phyloP scores from a whole-genome alignment of 2,888 invertebrate genomes.

The Acholoe squamosa region DNA sequence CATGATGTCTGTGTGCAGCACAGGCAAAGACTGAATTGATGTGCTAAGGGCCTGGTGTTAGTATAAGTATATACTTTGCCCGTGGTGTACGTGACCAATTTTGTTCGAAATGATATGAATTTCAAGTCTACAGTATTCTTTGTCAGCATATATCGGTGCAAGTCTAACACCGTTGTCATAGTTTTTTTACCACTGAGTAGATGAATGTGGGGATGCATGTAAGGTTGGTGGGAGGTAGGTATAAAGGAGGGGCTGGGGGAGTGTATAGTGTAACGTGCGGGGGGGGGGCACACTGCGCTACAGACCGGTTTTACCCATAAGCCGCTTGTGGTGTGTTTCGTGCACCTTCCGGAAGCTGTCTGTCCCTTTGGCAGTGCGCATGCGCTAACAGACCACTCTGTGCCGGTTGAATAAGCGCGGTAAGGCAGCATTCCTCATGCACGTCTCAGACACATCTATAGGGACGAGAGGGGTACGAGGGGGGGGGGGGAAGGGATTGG shows the following conservation, averaged over 20 bases:
- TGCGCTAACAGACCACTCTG: conserved; percentile 17
- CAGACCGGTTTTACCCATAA: neutral
- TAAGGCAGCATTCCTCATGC: neutral
- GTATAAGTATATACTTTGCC: too few species aligned
- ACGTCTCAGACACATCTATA: neutral
- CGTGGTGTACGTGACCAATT: too few species aligned
- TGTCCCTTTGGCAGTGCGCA: neutral
- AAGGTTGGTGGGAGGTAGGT: neutral
- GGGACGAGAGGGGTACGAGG: neutral
- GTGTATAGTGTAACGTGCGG: neutral
- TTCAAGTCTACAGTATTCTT: too few species aligned
- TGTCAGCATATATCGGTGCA: neutral
- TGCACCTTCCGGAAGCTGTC: conserved; percentile 13
- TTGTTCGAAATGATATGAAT: too few species aligned
- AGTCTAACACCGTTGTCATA: neutral
- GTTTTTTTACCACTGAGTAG: neutral
- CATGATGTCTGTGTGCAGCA: too few species aligned
- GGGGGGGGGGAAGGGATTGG: neutral
- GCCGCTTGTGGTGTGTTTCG: neutral
- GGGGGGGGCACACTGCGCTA: neutral
- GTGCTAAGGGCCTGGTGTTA: too few species aligned
- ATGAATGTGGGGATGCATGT: neutral
- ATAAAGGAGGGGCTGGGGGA: neutral
- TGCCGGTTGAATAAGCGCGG: neutral
- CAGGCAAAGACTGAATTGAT: too few species aligned